phyloP scores from a whole-genome alignment of 2,888 invertebrate genomes.

The Conomelus anceps region DNA sequence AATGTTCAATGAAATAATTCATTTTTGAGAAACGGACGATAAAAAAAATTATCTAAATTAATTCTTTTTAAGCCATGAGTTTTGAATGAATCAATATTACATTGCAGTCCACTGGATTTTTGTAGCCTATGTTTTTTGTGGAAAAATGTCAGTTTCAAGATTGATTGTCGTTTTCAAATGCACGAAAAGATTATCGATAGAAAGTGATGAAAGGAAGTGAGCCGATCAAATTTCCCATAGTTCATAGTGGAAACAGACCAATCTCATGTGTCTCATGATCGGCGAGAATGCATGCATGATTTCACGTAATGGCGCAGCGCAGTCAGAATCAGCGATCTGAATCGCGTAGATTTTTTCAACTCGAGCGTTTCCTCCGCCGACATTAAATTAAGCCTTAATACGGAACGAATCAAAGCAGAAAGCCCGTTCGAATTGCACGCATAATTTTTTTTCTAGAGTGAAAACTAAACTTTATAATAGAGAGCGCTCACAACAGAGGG shows the following conservation, averaged over 20 bases:
- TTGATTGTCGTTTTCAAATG: neutral
- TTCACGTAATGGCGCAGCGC: neutral
- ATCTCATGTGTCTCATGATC: neutral
- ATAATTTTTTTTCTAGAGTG: neutral
- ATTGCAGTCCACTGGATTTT: no score
- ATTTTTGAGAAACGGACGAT: no score
- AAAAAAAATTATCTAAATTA: no score
- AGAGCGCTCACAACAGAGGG: neutral
- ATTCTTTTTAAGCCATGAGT: neutral
- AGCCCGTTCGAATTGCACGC: neutral
- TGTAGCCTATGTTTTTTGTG: no score
- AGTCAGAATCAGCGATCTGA: constrained; percentile 3
- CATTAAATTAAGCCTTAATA: neutral
- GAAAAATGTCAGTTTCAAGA: neutral
- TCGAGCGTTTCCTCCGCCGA: neutral
- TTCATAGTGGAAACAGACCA: neutral
- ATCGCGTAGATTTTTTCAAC: neutral
- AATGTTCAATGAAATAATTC: no score
- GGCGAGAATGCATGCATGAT: neutral
- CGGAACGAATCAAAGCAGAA: neutral
- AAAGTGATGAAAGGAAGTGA: neutral
- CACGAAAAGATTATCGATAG: neutral
- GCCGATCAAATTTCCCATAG: neutral
- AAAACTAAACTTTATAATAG: neutral
- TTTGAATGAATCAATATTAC: no score